Percentiles rank a stretch among this genome's conserved stretches.
Evolutionary conservation across 2,888 invertebrate genomes (phyloP).

Genomic region (Cephus pygmeus): DNA sequence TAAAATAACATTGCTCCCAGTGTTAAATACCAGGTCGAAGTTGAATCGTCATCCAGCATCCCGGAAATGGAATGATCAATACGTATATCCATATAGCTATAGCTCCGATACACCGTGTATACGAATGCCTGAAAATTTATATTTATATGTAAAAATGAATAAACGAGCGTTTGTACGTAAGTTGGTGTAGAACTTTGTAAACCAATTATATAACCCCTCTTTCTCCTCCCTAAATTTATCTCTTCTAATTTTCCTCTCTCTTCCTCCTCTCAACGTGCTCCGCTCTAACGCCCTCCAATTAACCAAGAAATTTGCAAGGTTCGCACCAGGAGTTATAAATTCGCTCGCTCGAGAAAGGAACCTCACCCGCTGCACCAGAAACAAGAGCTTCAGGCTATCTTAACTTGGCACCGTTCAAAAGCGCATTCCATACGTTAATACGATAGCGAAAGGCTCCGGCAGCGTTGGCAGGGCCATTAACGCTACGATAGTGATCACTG

Average conservation of each 20-base stretch:
- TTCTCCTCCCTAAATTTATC: neutral
- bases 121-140: neutral
- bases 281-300: constrained; percentile 38
- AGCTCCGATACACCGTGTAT: neutral
- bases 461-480: neutral
- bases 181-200: neutral
- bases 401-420: neutral
- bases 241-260: neutral
- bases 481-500: neutral
- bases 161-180: neutral
- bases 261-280: neutral
- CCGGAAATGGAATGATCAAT: neutral
- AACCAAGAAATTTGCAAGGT: constrained; percentile 35
- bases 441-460: neutral
- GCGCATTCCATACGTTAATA: neutral
- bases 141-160: too few species aligned
- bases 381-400: neutral
- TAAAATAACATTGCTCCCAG: neutral
- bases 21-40: neutral
- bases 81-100: neutral
- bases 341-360: neutral
- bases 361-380: neutral
- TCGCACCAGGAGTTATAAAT: constrained; percentile 1
- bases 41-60: neutral
- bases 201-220: neutral